Evolutionary conservation across 2,888 invertebrate genomes (phyloP), one percentile per base, ranked within the genome.

Genomic region (Onthophagus sagittarius): DNA sequence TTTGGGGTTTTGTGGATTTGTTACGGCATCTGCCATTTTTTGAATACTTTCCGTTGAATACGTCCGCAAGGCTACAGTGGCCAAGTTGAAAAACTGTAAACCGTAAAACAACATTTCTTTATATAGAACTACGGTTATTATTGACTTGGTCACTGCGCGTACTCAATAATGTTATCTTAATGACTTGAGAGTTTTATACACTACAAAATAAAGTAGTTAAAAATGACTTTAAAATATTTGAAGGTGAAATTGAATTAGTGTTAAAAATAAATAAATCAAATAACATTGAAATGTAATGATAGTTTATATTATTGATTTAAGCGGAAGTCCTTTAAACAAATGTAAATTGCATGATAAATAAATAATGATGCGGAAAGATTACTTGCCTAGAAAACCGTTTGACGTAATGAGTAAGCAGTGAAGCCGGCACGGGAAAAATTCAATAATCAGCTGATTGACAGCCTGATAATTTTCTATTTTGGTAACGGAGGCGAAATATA

Each of bases 1-100:
- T 83, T 93, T 91, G 83, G 89, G 91, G 81, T 91, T 89, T 69
- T 76, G 78, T n/a, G 79, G 80, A 74, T 77, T 79, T 53, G 74
- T 72, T 72, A 77, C 75, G 7, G 13, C 31, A 23, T 62, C 63
- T 62, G 73, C 73, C 75, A 73, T 71, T 1, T 62, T 33, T 11
- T 32, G 15, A 63, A 64, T 13, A 31, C 11, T 3, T 62, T 23
- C 62, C 70, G 74, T 69, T 6, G 71, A 70, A 62, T 77, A 74
- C 6, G 75, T 72, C 14, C 76, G 77, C 11, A 78, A 69, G 23
- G 75, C 76, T 62, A 77, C 62, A 15, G 77, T 76, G 65, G 77
- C 75, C 64, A 78, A 72, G 76, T 78, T 78, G 72, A 79, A 76
- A 71, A 79, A 73, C 75, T 77, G 77, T 15, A 78, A 70, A 70